phyloP scores from a whole-genome alignment of 2,797 vertebrate genomes.

The Lemur catta region DNA sequence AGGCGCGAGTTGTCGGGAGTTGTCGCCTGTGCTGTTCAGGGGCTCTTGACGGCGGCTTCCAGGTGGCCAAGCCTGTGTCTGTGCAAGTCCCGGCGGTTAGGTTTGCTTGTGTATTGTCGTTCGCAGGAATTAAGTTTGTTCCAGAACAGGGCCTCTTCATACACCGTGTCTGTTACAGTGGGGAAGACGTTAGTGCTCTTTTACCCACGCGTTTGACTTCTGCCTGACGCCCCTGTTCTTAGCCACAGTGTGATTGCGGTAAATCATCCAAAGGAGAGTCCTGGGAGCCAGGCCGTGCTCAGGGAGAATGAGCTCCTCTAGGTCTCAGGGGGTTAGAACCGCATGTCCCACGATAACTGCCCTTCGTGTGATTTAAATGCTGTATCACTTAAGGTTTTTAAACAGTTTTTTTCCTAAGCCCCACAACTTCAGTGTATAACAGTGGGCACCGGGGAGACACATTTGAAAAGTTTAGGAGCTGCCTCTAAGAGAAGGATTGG shows the following conservation, averaged over 20 bases:
- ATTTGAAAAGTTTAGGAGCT: not conserved
- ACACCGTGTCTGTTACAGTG: rapidly evolving
- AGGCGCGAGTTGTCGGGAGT: too few relatives aligned
- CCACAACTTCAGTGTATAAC: not conserved
- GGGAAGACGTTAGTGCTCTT: not conserved
- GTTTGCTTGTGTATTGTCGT: rapidly evolving
- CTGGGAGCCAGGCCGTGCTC: rapidly evolving
- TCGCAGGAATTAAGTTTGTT: rapidly evolving
- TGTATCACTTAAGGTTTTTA: not conserved
- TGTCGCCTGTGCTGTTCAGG: too few relatives aligned
- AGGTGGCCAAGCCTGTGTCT: too few relatives aligned
- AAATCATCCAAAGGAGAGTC: not conserved
- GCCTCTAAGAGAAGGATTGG: not conserved
- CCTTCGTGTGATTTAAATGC: not conserved
- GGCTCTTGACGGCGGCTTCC: too few relatives aligned
- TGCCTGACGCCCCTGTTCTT: not conserved
- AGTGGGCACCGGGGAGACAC: rapidly evolving
- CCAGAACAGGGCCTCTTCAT: not conserved
- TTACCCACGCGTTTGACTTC: too few relatives aligned
- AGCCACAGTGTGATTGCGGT: not conserved
- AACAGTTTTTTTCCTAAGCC: not conserved
- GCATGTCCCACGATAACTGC: rapidly evolving
- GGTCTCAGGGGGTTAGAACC: not conserved
- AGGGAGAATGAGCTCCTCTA: not conserved
- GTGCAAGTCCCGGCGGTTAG: too few relatives aligned